phyloP scores from a whole-genome alignment of 2,113 vertebrate species.

The Phoxinus phoxinus region DNA sequence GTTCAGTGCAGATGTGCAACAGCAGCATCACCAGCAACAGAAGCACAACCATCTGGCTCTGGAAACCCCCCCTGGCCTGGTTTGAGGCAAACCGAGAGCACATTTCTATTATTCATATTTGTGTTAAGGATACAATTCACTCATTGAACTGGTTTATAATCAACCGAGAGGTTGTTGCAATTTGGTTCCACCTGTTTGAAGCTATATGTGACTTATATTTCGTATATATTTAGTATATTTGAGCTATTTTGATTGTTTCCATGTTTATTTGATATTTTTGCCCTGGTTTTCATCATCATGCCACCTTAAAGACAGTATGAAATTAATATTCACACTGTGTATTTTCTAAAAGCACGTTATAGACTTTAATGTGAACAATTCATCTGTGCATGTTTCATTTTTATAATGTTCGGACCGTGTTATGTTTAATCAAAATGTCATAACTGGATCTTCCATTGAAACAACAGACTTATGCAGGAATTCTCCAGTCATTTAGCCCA shows the following conservation, averaged over 20 bases:
- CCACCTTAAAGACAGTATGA: neutral
- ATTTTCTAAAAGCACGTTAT: neutral
- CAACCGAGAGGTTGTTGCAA: neutral
- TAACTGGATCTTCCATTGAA: neutral
- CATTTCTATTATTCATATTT: neutral
- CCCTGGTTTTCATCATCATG: neutral
- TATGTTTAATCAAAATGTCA: neutral
- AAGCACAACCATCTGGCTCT: constrained; percentile 6
- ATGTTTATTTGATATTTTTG: neutral
- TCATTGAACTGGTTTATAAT: neutral
- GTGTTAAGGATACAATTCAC: neutral
- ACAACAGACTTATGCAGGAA: neutral
- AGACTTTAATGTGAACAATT: neutral
- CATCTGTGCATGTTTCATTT: neutral
- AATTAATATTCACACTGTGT: neutral
- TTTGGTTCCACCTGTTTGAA: neutral
- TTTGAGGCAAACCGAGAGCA: neutral
- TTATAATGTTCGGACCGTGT: neutral
- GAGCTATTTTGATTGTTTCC: neutral
- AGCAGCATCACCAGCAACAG: constrained; percentile 6
- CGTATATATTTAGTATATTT: neutral
- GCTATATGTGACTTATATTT: neutral
- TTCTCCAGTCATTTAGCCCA: neutral
- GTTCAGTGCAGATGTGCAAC: constrained; percentile 13
- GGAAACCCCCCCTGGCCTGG: neutral